Evolutionary conservation across 2,888 invertebrate genomes (phyloP).

Genomic region (Caenorhabditis sinica): DNA sequence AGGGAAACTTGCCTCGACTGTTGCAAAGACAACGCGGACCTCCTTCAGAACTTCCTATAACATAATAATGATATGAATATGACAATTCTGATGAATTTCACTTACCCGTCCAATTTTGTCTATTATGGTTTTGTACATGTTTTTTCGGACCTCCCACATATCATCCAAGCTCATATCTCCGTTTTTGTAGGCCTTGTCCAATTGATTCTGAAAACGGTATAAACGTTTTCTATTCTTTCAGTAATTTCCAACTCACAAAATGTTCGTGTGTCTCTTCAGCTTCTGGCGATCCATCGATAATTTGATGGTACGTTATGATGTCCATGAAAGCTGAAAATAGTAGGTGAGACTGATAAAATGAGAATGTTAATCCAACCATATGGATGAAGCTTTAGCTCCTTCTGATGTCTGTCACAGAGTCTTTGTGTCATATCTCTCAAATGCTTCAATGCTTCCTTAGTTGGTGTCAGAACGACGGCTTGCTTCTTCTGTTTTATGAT

Average conservation of each 20-base stretch:
- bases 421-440: slow-evolving; percentile 8
- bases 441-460: slow-evolving; percentile 30
- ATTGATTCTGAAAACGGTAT: too few relatives aligned
- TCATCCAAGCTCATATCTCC: too few relatives aligned
- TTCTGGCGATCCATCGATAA: not conserved
- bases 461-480: slow-evolving; percentile 42
- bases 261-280: not conserved
- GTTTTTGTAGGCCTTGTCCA: too few relatives aligned
- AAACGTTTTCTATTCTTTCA: not conserved
- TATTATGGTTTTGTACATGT: not conserved
- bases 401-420: not conserved
- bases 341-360: not conserved
- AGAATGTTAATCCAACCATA: slow-evolving; percentile 13
- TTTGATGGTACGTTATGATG: not conserved
- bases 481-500: not conserved
- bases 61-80: not conserved
- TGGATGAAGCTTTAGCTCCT: not conserved
- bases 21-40: slow-evolving; percentile 8
- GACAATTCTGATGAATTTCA: not conserved
- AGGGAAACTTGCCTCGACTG: slow-evolving; percentile 1
- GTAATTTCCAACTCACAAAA: not conserved
- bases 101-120: not conserved
- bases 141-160: too few relatives aligned
- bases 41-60: slow-evolving; percentile 3
- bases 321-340: slow-evolving; percentile 26